A percentile compares a stretch with the other conserved stretches of the same genome.
Evolutionary conservation across 2,888 invertebrate species (phyloP).

Genomic region (Athalia rosae): DNA sequence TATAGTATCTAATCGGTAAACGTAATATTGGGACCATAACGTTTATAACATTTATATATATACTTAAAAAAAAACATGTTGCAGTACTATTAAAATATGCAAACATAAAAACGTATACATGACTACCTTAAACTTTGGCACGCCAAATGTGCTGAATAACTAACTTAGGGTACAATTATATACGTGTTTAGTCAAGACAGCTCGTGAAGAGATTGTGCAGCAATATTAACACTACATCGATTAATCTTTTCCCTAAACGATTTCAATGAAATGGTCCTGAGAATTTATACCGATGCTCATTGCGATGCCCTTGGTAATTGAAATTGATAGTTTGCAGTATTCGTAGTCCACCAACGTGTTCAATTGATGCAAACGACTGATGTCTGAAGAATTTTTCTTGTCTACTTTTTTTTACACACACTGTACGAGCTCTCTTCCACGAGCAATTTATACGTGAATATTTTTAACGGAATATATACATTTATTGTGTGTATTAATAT

Average conservation of each 20-base stretch:
- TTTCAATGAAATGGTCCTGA: background rate
- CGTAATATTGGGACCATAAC: constrained; percentile 40
- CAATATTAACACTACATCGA: background rate
- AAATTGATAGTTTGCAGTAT: too few relatives aligned
- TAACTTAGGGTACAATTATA: constrained; percentile 18
- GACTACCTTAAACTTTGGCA: constrained; percentile 19
- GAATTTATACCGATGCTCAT: too few relatives aligned
- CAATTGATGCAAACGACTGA: too few relatives aligned
- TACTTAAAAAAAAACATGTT: background rate
- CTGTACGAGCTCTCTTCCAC: too few relatives aligned
- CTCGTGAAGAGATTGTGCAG: background rate
- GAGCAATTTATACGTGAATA: too few relatives aligned
- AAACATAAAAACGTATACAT: background rate
- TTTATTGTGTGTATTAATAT: background rate
- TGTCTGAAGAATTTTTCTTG: too few relatives aligned
- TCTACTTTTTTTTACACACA: too few relatives aligned
- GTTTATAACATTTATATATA: constrained; percentile 38
- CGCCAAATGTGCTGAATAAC: constrained; percentile 7
- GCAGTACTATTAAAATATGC: constrained; percentile 29
- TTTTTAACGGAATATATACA: too few relatives aligned
- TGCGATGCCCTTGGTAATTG: too few relatives aligned
- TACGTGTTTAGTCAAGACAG: constrained; percentile 15
- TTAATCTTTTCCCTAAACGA: background rate
- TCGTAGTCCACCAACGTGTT: too few relatives aligned
- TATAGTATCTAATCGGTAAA: background rate